These are phyloP conservation scores for Microtus richardsoni DNA, from an alignment of 2,113 vertebrate species.

Conservation along the genomic window DNA sequence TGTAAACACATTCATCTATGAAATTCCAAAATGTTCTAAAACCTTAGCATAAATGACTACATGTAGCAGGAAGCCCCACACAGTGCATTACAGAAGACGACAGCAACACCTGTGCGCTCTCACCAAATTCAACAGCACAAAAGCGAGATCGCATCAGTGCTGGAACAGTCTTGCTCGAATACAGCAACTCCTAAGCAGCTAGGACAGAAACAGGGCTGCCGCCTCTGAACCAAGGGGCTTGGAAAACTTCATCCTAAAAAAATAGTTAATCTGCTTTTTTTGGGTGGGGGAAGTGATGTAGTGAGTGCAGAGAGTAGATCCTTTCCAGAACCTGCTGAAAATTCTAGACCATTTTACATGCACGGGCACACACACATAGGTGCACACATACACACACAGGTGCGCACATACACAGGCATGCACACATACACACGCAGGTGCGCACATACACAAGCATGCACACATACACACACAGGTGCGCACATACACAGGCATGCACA, in stretches of 20 bases:
- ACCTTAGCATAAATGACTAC: not conserved
- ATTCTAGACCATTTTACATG: not conserved
- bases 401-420: not conserved
- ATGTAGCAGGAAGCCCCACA: not conserved
- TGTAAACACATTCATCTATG: not conserved
- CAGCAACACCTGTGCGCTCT: not conserved
- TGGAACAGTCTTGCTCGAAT: not conserved
- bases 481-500: not conserved
- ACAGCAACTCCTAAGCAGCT: not conserved
- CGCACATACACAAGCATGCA: not conserved
- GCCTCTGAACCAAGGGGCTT: not conserved
- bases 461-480: not conserved
- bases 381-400: not conserved
- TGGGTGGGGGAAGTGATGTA: not conserved
- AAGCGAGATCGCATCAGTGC: not conserved
- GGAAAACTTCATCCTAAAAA: not conserved
- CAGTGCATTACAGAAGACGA: no score
- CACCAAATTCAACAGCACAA: not conserved
- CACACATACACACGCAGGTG: not conserved
- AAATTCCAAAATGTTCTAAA: not conserved
- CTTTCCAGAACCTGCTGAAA: conserved; percentile 39
- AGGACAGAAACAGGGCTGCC: not conserved
- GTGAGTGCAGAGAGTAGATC: not conserved
- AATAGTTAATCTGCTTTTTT: not conserved
- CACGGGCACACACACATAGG: not conserved